These are phyloP conservation scores for Tolmerus cingulatus DNA, from an alignment of 2,888 invertebrate species.

Conservation along the genomic window DNA sequence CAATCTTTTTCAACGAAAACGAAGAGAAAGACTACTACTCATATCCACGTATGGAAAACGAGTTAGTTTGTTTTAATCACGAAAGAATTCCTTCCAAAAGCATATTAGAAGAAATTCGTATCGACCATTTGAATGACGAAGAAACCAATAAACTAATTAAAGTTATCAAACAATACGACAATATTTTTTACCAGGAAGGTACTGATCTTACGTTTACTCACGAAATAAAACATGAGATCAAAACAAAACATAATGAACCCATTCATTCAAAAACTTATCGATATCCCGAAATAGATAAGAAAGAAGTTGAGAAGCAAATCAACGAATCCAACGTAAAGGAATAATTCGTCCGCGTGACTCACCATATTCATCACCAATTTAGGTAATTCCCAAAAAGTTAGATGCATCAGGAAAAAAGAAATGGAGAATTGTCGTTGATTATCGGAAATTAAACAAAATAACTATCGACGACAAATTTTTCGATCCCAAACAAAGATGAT, in stretches of 20 bases:
- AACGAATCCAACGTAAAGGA: too few relatives aligned
- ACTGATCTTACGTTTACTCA: too few relatives aligned
- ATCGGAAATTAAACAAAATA: too few relatives aligned
- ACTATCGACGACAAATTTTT: too few relatives aligned
- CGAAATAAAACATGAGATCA: too few relatives aligned
- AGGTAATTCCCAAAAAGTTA: slow-evolving; percentile 39
- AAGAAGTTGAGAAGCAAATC: slow-evolving; percentile 47
- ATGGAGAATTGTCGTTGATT: too few relatives aligned
- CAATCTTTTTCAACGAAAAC: slow-evolving; percentile 3
- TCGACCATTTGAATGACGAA: slow-evolving; percentile 34
- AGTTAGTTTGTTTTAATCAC: too few relatives aligned
- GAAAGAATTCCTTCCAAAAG: background rate
- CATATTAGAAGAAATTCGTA: background rate
- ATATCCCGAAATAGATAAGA: slow-evolving; percentile 28
- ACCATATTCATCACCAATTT: slow-evolving; percentile 51
- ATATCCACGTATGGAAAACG: too few relatives aligned
- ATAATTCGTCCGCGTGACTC: slow-evolving; percentile 49
- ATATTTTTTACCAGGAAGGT: too few relatives aligned
- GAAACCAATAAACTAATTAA: background rate
- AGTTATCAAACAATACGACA: slow-evolving; percentile 11
- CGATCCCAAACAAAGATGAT: slow-evolving; percentile 47
- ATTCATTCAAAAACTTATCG: too few relatives aligned
- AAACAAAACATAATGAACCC: too few relatives aligned
- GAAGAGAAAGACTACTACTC: slow-evolving; percentile 2
- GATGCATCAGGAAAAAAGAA: too few relatives aligned